Evolutionary conservation across 2,888 invertebrate genomes (phyloP), one percentile per base, ranked within the genome.

Genomic region (Mesorhabditis sp.): DNA sequence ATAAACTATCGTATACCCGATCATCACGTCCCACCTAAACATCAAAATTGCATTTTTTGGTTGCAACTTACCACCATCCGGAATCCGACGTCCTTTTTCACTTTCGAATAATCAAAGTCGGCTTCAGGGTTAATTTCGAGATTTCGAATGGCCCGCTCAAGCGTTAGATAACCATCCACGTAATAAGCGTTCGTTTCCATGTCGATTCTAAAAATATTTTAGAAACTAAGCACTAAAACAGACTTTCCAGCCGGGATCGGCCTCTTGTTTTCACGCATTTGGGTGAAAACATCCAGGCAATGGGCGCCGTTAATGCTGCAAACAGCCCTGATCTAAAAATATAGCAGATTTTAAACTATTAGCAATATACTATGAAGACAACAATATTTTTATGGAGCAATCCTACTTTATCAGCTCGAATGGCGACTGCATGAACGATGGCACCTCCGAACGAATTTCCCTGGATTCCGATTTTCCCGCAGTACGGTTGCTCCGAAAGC

Each of bases 181-280:
- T 50, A n/a, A 50, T 50, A 50, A 50, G 58, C n/a, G 58, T 13
- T 10, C 10, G n/a, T 13, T 50, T 50, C 58, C 58, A 50, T 50
- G 2, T 50, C 58, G n/a, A 50, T n/a, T 50, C 58, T 50, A 50
- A 28, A n/a, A n/a, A n/a, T n/a, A n/a, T n/a, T n/a, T n/a, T n/a
- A n/a, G n/a, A n/a, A n/a, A n/a, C n/a, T n/a, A n/a, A n/a, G n/a
- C n/a, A n/a, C n/a, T n/a, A 28, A 28, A 28, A 28, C 58, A 13
- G 10, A 50, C 58, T 50, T 50, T n/a, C 58, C 58, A 50, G 58
- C 58, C 58, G 58, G 58, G n/a, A 50, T 50, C 58, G 58, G 58
- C n/a, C 2, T 50, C 58, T n/a, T n/a, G n/a, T 50, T 50, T n/a
- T 50, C 58, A n/a, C 7, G 58, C 58, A 50, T 50, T 2, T 50